A percentile compares a stretch with the other conserved stretches of the same genome.
These are phyloP conservation scores for Clamator glandarius DNA, from an alignment of 2,797 vertebrate genomes.

Conservation along the genomic window DNA sequence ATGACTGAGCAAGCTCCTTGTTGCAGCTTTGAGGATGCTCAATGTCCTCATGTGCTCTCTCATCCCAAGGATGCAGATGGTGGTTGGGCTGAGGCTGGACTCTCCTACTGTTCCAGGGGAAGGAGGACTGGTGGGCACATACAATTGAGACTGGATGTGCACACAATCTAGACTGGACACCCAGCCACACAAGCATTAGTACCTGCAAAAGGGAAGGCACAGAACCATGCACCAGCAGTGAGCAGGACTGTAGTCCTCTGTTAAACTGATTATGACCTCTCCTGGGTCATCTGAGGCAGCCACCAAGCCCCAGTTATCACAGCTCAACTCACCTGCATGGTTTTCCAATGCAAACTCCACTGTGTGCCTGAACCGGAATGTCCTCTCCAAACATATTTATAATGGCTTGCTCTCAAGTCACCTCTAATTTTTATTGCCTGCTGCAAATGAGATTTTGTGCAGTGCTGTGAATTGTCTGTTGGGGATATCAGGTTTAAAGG, in stretches of 20 bases:
- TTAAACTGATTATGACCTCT: background rate
- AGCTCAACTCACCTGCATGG: background rate
- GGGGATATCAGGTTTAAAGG: constrained; percentile 7
- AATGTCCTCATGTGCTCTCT: background rate
- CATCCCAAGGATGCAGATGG: background rate
- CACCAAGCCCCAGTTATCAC: background rate
- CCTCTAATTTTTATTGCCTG: background rate
- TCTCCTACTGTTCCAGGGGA: background rate
- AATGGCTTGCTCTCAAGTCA: background rate
- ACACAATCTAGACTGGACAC: background rate
- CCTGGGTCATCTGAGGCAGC: background rate
- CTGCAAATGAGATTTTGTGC: background rate
- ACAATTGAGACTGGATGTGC: background rate
- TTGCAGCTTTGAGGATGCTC: background rate
- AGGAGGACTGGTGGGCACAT: background rate
- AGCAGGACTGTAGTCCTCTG: background rate
- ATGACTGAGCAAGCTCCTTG: background rate
- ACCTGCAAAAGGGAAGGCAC: background rate
- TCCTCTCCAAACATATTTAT: background rate
- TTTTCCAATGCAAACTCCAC: background rate
- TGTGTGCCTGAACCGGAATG: background rate
- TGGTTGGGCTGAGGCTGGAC: background rate
- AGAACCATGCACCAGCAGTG: background rate
- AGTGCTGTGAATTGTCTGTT: background rate
- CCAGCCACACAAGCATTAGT: accelerated